These are phyloP conservation scores for Dunckerocampus dactyliophorus DNA, from an alignment of 2,113 vertebrate species.

Conservation along the genomic window DNA sequence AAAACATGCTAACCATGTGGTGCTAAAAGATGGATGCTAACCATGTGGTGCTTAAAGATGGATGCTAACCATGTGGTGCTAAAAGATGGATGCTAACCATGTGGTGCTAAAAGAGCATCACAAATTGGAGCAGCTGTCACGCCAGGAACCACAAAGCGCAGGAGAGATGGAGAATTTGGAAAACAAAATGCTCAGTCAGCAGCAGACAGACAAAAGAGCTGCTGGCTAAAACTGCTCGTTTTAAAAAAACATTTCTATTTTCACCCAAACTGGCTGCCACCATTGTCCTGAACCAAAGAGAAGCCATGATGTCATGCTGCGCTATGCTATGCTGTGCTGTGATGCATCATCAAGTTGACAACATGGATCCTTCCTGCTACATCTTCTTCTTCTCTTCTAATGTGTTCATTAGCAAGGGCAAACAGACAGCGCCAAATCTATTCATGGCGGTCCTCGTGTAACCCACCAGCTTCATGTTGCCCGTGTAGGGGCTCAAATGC, in stretches of 20 bases:
- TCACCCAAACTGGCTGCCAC: constrained; percentile 26
- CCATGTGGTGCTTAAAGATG: no score
- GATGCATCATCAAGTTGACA: no score
- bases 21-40: not conserved
- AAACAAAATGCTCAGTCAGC: constrained; percentile 19
- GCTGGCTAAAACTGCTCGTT: constrained; percentile 25
- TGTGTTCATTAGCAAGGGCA: no score
- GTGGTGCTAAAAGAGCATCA: constrained; percentile 1
- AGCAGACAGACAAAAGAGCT: constrained; percentile 16
- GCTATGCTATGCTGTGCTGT: not conserved
- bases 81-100: no score
- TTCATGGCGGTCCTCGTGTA: no score
- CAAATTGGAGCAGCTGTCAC: constrained; percentile 43
- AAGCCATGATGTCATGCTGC: not conserved
- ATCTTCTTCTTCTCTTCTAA: no score
- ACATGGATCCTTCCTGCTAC: no score
- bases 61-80: no score
- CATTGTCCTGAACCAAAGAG: constrained; percentile 5
- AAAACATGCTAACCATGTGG: no score
- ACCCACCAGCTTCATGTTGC: no score
- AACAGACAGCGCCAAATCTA: not conserved
- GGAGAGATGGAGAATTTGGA: constrained; percentile 6
- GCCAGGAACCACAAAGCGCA: constrained; percentile 35
- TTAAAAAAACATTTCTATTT: constrained; percentile 24
- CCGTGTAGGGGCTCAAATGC: no score